Evolutionary conservation across 2,113 vertebrate genomes (phyloP), one percentile per base, ranked within the genome.

Genomic region (Psammodynastes pulverulentus): DNA sequence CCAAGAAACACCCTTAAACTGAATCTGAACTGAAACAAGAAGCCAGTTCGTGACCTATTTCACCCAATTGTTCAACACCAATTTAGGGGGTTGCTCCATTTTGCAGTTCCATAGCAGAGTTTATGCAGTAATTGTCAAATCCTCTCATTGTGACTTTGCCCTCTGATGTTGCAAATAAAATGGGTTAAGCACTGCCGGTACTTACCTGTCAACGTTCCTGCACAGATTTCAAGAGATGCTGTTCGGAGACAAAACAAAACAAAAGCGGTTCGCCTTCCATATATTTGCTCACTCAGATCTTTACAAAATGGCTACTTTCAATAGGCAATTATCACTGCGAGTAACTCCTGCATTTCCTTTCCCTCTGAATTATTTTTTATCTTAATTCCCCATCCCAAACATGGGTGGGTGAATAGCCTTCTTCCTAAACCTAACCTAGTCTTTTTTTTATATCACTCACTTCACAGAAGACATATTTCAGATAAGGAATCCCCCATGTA

Each of bases 1-100:
- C 39, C 12, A 39, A 87, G 51, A 86, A 54, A 91, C 51, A 86
- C 39, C 12, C 58, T 93, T 51, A 93, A 84, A 29, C 29, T 26
- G 72, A 84, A 92, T 84, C 43, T 89, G 67, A 92, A 84, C 62
- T 85, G 51, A 84, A 89, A 84, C 58, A 84, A 92, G 51, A 92
- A 92, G 54, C 48, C 87, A 89, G 23, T 48, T 29, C 43, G 2
- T 17, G 43, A 92, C 89, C 91, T 84, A 26, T 84, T 84, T 46
- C 52, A 56, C 72, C 54, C 79, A 79, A 79, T 89, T 29, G 26
- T 56, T 84, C 51, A 56, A 19, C 5, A 3, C 29, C 46, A 5
- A 23, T 51, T 24, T 8, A 6, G 23, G 12, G 2, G 3, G 43
- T 62, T 39, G 54, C n/a, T 89, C 29, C 87, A 88, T 45, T 89